Conservation (phyloP, 2,113 vertebrate genomes). For the Nibea coibor region DNA sequence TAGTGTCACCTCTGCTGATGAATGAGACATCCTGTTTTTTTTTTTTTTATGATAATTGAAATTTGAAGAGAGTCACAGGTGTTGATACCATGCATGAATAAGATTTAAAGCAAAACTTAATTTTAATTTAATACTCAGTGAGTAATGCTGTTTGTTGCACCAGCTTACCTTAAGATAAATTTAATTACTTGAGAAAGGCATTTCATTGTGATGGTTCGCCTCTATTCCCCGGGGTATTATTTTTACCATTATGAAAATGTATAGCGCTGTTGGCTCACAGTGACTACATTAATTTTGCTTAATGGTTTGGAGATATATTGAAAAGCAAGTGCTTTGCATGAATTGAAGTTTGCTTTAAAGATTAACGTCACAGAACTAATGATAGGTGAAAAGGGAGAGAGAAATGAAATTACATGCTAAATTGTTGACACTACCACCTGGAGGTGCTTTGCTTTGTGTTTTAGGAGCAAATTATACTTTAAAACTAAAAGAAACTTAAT, state of each 20-base stretch:
- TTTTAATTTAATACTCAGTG: conserved; percentile 52
- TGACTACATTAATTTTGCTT: conserved; percentile 44
- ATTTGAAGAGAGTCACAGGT: conserved; percentile 53
- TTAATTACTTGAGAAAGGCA: conserved; percentile 38
- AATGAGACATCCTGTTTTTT: conserved; percentile 55
- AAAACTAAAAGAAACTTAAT: neutral
- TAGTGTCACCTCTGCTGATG: conserved; percentile 42
- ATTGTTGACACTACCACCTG: neutral
- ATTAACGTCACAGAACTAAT: conserved; percentile 20
- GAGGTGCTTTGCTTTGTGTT: neutral
- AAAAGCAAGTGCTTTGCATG: conserved; percentile 39
- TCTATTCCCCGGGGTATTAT: conserved; percentile 20
- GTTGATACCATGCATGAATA: conserved; percentile 56
- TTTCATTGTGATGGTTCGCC: conserved; percentile 18
- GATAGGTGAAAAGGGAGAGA: conserved; percentile 29
- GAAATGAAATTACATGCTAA: neutral
- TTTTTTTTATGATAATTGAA: conserved; percentile 59
- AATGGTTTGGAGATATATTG: conserved; percentile 54
- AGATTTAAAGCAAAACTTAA: conserved; percentile 41
- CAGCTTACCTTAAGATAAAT: conserved; percentile 55
- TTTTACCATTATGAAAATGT: conserved; percentile 29
- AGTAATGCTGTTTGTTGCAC: conserved; percentile 51
- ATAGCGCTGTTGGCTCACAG: conserved; percentile 27
- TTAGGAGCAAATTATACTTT: neutral
- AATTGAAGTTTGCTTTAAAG: conserved; percentile 17